Conservation (phyloP, 2,113 vertebrate species). For the Pterocles orientalis region DNA sequence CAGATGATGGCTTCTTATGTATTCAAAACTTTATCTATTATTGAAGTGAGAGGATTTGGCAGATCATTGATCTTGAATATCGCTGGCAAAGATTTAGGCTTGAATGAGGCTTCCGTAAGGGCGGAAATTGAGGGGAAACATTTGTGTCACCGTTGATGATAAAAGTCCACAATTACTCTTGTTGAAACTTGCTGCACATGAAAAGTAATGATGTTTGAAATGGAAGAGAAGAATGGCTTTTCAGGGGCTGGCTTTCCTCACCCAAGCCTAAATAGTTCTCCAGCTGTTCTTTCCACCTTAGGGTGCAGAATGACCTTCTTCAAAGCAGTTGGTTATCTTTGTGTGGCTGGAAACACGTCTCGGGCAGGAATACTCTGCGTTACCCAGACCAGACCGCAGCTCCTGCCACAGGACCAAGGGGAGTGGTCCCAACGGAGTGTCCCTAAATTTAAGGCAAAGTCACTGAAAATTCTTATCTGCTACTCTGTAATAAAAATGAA, state of each 20-base stretch:
- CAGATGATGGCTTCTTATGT: not conserved
- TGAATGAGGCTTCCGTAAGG: not conserved
- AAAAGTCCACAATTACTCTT: not conserved
- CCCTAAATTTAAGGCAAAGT: not conserved
- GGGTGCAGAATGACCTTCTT: not conserved
- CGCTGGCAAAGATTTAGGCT: not conserved
- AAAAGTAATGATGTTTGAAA: constrained; percentile 37
- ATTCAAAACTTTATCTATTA: constrained; percentile 20
- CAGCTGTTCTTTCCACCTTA: constrained; percentile 16
- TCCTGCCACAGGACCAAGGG: not conserved
- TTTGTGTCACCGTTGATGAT: constrained; percentile 8
- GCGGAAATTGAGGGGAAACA: constrained; percentile 12
- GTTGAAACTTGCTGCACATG: constrained; percentile 5
- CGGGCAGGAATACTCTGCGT: not conserved
- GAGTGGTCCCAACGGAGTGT: not conserved
- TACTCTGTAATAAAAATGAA: not conserved
- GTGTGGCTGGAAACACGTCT: not conserved
- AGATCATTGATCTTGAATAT: not conserved
- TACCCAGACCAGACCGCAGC: not conserved
- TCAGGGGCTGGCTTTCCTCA: not conserved
- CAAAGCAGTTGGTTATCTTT: not conserved
- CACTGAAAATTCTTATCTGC: not conserved
- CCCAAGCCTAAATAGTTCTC: not conserved
- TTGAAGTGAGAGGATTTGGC: constrained; percentile 4
- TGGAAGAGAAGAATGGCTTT: not conserved